These are phyloP conservation scores for Propithecus perrieri DNA, from an alignment of 2,797 vertebrate genomes.

Conservation along the genomic window DNA sequence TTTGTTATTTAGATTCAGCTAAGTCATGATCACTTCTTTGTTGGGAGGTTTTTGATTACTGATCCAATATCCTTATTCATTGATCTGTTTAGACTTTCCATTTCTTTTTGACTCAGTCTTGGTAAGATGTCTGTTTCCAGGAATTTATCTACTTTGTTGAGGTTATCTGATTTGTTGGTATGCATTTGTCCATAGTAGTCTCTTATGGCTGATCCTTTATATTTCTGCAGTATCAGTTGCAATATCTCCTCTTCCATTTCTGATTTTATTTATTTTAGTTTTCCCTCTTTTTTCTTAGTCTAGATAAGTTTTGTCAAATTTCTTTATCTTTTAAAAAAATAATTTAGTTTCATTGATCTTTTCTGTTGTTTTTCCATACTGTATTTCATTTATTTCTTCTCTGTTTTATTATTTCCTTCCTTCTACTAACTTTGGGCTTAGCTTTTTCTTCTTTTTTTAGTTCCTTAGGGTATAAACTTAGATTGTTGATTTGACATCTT, in stretches of 20 bases:
- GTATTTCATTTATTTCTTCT: not conserved
- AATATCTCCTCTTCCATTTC: not conserved
- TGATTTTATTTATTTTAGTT: not conserved
- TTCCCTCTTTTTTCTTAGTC: not conserved
- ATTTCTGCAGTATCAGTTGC: not conserved
- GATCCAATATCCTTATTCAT: too few relatives aligned
- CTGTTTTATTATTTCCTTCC: not conserved
- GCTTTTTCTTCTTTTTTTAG: not conserved
- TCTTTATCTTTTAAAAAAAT: not conserved
- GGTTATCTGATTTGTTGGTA: not conserved
- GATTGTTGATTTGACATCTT: not conserved
- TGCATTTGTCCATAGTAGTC: not conserved
- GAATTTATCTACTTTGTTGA: not conserved
- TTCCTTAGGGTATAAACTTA: not conserved
- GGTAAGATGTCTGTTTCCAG: not conserved
- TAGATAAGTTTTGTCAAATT: not conserved
- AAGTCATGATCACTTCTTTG: not conserved
- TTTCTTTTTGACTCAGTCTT: not conserved
- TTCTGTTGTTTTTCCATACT: not conserved
- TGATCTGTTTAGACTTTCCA: not conserved
- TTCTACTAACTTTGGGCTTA: not conserved
- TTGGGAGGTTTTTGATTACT: not conserved
- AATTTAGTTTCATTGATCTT: not conserved
- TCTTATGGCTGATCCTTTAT: not conserved
- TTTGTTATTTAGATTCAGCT: constrained; percentile 56